phyloP scores from a whole-genome alignment of 2,113 vertebrate genomes.

The Brachyhypopomus gauderio region DNA sequence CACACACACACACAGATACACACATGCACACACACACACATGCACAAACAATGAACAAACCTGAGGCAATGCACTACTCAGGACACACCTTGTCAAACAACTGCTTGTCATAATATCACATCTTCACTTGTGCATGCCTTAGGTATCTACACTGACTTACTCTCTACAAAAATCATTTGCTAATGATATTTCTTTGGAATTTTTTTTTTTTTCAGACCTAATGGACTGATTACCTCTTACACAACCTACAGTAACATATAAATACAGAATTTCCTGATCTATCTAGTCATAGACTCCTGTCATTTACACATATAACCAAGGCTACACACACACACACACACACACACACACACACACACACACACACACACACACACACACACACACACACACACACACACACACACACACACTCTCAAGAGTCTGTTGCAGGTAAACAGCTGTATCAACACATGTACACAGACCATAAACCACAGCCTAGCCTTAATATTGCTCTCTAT shows the following conservation, averaged over 20 bases:
- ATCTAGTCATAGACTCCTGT: background rate
- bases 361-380: slow-evolving; percentile 8
- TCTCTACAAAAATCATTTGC: background rate
- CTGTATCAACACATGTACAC: too few relatives aligned
- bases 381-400: slow-evolving; percentile 11
- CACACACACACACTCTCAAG: slow-evolving; percentile 3
- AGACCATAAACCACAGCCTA: too few relatives aligned
- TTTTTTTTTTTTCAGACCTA: too few relatives aligned
- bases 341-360: slow-evolving; percentile 6
- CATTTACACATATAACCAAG: background rate
- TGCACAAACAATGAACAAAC: background rate
- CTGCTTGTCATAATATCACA: slow-evolving; percentile 16
- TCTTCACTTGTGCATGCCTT: slow-evolving; percentile 17
- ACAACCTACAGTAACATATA: slow-evolving; percentile 5
- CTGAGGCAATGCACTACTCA: background rate
- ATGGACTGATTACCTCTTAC: background rate
- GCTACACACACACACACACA: background rate
- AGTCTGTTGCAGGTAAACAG: too few relatives aligned
- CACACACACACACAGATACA: background rate
- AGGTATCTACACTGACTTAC: slow-evolving; percentile 15
- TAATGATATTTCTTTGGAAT: too few relatives aligned
- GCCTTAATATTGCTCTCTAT: too few relatives aligned
- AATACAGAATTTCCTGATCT: slow-evolving; percentile 16
- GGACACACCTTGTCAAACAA: too few relatives aligned
- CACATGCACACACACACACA: background rate